phyloP scores from a whole-genome alignment of 1,140 invertebrate genomes.

The Lasioglossum albipes region DNA sequence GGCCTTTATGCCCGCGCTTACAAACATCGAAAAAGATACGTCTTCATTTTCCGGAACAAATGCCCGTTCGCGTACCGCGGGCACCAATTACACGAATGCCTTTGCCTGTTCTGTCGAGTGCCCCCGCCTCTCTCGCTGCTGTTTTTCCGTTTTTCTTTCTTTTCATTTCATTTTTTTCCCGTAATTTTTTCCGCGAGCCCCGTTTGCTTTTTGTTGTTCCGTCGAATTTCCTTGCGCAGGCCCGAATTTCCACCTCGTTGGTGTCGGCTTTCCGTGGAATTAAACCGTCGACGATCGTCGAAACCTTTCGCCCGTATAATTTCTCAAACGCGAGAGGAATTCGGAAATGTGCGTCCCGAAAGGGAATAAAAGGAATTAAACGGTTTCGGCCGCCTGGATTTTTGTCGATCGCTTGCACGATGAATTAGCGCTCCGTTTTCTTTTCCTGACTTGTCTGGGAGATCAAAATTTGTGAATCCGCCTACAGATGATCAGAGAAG shows the following conservation, averaged over 20 bases:
- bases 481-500: no score
- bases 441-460: no score
- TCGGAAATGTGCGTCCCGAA: background rate
- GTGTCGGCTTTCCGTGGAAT: constrained; percentile 12
- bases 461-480: no score
- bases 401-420: no score
- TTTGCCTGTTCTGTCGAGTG: constrained; percentile 14
- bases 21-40: constrained; percentile 44
- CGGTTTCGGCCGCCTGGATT: no score
- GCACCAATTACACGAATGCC: background rate
- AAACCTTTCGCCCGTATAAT: background rate
- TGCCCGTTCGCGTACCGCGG: background rate
- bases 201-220: background rate
- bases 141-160: no score
- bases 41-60: constrained; percentile 38
- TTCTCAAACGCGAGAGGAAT: background rate
- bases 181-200: background rate
- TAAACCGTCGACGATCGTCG: constrained; percentile 24
- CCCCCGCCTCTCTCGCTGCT: no score
- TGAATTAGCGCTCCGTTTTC: no score
- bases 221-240: background rate
- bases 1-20: constrained; percentile 18
- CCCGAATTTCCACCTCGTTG: constrained; percentile 5
- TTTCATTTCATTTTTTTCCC: background rate
- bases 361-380: no score